phyloP scores from a whole-genome alignment of 1,140 invertebrate genomes.

The Phenacoccus solenopsis region DNA sequence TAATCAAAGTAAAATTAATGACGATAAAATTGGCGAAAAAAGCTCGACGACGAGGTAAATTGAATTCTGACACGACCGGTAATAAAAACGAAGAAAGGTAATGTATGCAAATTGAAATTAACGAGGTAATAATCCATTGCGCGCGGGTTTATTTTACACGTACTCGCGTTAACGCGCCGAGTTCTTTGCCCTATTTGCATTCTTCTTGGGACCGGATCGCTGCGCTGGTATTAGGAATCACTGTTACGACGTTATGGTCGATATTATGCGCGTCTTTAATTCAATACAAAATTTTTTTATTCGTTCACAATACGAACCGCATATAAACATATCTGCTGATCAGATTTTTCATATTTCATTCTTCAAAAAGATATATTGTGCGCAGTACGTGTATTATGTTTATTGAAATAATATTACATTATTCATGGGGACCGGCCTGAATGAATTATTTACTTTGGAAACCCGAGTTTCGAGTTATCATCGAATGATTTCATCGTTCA shows the following conservation, averaged over 20 bases:
- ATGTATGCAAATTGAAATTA: background rate
- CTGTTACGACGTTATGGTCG: background rate
- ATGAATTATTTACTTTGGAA: background rate
- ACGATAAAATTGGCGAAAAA: background rate
- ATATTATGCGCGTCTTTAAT: background rate
- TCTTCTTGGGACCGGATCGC: too few relatives aligned
- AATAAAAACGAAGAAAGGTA: background rate
- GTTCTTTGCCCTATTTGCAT: background rate
- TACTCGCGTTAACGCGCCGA: background rate
- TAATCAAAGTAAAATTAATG: too few relatives aligned
- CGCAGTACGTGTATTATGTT: too few relatives aligned
- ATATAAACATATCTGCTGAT: background rate
- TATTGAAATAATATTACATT: conserved; percentile 4
- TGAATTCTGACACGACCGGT: background rate
- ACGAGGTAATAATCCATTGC: background rate
- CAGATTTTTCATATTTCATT: background rate
- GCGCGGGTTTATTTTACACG: background rate
- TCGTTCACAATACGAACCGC: background rate
- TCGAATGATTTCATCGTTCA: background rate
- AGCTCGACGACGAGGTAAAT: background rate
- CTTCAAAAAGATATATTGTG: background rate
- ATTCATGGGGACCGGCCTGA: background rate
- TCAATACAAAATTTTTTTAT: background rate
- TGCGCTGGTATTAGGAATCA: background rate
- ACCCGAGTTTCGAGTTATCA: background rate